Conservation (phyloP, 1,140 invertebrate genomes). For the Cotesia glomerata region DNA sequence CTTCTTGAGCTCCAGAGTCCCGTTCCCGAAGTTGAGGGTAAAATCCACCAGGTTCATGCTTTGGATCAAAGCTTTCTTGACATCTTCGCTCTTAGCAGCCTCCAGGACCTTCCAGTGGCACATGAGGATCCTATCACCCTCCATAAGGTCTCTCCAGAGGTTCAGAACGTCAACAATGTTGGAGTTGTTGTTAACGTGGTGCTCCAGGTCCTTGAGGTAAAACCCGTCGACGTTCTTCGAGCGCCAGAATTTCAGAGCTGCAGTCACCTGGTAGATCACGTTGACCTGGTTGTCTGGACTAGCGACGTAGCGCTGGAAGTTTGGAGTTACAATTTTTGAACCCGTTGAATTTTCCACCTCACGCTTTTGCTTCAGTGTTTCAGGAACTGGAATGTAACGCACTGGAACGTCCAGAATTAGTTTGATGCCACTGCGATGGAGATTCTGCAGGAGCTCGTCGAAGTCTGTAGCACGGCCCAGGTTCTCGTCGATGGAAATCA, state of each 20-base stretch:
- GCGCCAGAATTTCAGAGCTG: constrained; percentile 72
- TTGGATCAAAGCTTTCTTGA: constrained; percentile 65
- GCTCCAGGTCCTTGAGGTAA: constrained; percentile 74
- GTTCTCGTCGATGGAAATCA: constrained; percentile 68
- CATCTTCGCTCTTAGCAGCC: constrained; percentile 50
- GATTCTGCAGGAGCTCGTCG: constrained; percentile 63
- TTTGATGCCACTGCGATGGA: constrained; percentile 73
- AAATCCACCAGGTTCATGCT: constrained; percentile 77
- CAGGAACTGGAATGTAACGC: constrained; percentile 57
- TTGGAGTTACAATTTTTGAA: neutral
- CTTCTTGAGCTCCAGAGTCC: constrained; percentile 64
- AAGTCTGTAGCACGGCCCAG: constrained; percentile 74
- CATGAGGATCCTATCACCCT: constrained; percentile 70
- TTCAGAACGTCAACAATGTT: constrained; percentile 63
- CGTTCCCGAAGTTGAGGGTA: constrained; percentile 67
- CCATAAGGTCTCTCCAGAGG: constrained; percentile 72
- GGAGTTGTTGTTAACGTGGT: constrained; percentile 55
- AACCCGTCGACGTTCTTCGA: constrained; percentile 77
- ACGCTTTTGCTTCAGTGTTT: no score
- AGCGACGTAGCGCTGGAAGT: constrained; percentile 13
- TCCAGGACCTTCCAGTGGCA: constrained; percentile 68
- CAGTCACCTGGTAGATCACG: constrained; percentile 56
- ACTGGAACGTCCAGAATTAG: constrained; percentile 79
- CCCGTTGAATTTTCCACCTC: neutral
- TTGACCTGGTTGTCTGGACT: constrained; percentile 14